phyloP scores from a whole-genome alignment of 2,888 invertebrate species.

The Mamestra brassicae region DNA sequence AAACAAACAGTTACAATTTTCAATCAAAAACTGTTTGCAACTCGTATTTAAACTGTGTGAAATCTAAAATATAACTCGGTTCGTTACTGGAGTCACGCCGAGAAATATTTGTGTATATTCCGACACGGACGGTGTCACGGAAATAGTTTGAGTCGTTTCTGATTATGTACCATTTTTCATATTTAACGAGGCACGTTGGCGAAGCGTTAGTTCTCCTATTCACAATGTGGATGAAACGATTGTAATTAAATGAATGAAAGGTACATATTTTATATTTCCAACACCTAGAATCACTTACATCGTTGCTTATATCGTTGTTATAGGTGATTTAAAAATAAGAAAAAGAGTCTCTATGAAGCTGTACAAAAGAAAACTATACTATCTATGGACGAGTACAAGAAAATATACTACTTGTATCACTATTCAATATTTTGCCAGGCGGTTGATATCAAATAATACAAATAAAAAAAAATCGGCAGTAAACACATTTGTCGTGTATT shows the following conservation, averaged over 20 bases:
- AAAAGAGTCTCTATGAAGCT: no score
- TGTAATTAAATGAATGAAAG: neutral
- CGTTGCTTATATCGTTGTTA: neutral
- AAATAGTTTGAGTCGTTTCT: constrained; percentile 18
- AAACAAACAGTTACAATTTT: constrained; percentile 20
- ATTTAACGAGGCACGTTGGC: neutral
- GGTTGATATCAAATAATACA: no score
- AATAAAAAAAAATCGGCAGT: no score
- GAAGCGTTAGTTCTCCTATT: neutral
- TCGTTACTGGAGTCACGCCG: constrained; percentile 47
- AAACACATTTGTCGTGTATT: no score
- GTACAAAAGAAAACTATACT: no score
- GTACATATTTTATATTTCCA: neutral
- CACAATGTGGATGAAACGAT: neutral
- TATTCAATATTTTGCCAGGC: no score
- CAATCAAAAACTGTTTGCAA: constrained; percentile 23
- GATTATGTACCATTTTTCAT: constrained; percentile 27
- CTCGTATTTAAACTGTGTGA: constrained; percentile 7
- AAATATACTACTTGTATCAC: no score
- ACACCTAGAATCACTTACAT: neutral
- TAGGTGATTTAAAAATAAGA: no score
- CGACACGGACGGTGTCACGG: constrained; percentile 17
- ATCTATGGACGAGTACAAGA: no score
- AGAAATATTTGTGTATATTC: constrained; percentile 54
- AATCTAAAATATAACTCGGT: constrained; percentile 13